Evolutionary conservation across 37 sponge, comb jelly and placozoan genomes (phyloP).

Genomic region (Aphrocallistes beatrix): DNA sequence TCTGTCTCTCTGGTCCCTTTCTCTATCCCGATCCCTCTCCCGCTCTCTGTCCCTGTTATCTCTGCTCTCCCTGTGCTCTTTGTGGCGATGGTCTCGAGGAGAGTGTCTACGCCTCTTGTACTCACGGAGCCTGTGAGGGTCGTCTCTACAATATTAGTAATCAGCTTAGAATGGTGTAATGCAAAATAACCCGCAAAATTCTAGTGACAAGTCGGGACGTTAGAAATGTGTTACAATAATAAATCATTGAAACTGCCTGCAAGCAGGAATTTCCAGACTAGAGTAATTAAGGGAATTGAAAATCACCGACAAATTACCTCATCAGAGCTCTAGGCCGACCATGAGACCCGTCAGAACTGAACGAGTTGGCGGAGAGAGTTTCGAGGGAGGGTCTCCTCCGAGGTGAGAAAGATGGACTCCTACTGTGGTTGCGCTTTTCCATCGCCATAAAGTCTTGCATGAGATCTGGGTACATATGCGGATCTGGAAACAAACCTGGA

Average conservation of each 20-base stretch:
- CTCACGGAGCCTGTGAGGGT: background rate
- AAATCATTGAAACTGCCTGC: too few relatives aligned
- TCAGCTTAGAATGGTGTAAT: too few relatives aligned
- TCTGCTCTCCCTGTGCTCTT: background rate
- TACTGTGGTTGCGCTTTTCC: background rate
- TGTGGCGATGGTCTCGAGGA: background rate
- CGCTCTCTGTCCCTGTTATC: background rate
- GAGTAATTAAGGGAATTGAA: too few relatives aligned
- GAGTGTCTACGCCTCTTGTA: background rate
- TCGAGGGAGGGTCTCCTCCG: background rate
- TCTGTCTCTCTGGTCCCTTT: background rate
- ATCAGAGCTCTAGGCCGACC: too few relatives aligned
- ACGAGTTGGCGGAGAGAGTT: background rate
- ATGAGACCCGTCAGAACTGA: background rate
- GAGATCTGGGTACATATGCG: background rate
- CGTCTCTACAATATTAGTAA: background rate
- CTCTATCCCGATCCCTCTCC: slow-evolving; percentile 1
- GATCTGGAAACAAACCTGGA: background rate
- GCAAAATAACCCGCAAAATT: too few relatives aligned
- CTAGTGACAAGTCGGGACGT: too few relatives aligned
- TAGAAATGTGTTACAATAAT: too few relatives aligned
- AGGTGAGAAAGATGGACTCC: background rate
- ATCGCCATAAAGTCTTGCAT: background rate
- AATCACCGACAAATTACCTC: too few relatives aligned
- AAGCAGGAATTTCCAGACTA: too few relatives aligned